These are phyloP conservation scores for Aptenodytes patagonicus DNA, from an alignment of 2,113 vertebrate species.

Conservation along the genomic window DNA sequence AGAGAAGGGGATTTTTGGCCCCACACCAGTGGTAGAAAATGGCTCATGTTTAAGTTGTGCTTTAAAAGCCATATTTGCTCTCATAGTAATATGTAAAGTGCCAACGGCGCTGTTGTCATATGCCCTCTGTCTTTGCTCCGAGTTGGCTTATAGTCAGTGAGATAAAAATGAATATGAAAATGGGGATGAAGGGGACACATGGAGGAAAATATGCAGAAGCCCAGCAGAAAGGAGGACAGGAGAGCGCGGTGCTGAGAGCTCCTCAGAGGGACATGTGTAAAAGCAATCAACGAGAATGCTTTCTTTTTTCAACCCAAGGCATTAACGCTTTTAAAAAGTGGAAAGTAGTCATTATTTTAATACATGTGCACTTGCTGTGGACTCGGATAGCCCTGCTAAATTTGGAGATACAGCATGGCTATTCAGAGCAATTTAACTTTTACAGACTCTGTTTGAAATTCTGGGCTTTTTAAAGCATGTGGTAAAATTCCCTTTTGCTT, in stretches of 20 bases:
- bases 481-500: constrained; percentile 43
- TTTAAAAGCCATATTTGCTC: not conserved
- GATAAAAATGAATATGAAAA: not conserved
- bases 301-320: not conserved
- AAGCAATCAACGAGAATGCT: not conserved
- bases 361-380: not conserved
- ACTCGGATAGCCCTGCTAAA: constrained; percentile 26
- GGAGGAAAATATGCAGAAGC: not conserved
- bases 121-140: not conserved
- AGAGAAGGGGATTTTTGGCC: not conserved
- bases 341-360: not conserved
- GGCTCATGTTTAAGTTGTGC: not conserved
- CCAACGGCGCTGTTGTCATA: not conserved
- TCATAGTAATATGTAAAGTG: accelerated
- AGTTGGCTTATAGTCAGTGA: not conserved
- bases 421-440: constrained; percentile 35
- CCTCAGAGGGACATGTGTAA: not conserved
- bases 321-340: not conserved
- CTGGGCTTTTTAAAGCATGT: constrained; percentile 14
- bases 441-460: constrained; percentile 22
- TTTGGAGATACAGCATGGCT: not conserved
- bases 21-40: not conserved
- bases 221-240: not conserved
- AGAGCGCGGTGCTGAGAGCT: not conserved
- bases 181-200: accelerated